phyloP scores from a whole-genome alignment of 2,888 invertebrate genomes.

The Esperia sulphurella region DNA sequence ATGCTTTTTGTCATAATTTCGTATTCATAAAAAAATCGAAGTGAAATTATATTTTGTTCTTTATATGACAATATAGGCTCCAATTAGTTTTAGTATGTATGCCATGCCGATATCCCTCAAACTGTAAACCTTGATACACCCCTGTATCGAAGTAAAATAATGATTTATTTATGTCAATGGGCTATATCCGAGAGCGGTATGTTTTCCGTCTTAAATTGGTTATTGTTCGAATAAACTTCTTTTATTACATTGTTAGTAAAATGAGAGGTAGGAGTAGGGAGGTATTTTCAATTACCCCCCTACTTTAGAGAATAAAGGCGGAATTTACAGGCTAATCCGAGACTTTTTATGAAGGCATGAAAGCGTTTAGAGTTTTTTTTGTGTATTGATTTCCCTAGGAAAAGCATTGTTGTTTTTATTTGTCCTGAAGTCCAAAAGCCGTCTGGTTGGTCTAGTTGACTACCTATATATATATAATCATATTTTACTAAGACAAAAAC shows the following conservation, averaged over 20 bases:
- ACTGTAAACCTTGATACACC: background rate
- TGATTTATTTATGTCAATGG: slow-evolving; percentile 79
- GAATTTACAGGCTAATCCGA: slow-evolving; percentile 55
- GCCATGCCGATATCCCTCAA: background rate
- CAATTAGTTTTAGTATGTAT: no score
- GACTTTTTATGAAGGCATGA: slow-evolving; percentile 46
- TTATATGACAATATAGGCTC: no score
- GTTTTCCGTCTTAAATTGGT: slow-evolving; percentile 73
- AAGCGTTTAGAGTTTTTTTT: slow-evolving; percentile 26
- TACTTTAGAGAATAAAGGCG: slow-evolving; percentile 53
- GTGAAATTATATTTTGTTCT: no score
- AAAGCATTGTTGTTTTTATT: background rate
- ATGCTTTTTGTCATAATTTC: no score
- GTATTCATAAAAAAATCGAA: no score
- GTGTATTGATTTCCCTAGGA: background rate
- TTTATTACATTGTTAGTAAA: slow-evolving; percentile 76
- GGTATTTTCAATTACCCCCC: slow-evolving; percentile 56
- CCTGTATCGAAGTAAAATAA: slow-evolving; percentile 34
- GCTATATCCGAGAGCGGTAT: slow-evolving; percentile 54
- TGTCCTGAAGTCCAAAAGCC: no score
- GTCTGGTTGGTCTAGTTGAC: no score
- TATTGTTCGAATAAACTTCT: slow-evolving; percentile 74
- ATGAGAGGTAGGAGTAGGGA: slow-evolving; percentile 51
- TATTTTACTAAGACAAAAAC: no score
- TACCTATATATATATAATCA: no score